Evolutionary conservation across 2,888 invertebrate species (phyloP).

Genomic region (Eumacrocentrus americanus): DNA sequence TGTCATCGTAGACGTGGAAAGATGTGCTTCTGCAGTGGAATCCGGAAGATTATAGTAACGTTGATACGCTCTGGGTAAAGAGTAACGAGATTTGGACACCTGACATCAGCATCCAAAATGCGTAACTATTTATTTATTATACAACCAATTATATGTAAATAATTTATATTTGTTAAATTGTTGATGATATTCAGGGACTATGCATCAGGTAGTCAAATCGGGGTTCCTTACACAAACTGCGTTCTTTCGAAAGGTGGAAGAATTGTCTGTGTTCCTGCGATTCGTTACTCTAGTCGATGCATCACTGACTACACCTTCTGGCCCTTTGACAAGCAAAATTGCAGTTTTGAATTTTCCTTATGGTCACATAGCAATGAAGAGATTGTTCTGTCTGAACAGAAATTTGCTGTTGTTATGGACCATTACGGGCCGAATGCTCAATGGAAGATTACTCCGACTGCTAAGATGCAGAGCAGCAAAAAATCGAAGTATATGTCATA

Average conservation of each 20-base stretch:
- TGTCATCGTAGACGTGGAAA: constrained; percentile 69
- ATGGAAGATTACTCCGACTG: constrained; percentile 65
- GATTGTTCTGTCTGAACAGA: constrained; percentile 60
- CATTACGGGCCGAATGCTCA: constrained; percentile 57
- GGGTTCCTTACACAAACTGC: constrained; percentile 60
- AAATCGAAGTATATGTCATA: constrained; percentile 64
- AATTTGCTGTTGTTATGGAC: constrained; percentile 24
- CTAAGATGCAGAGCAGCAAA: constrained; percentile 60
- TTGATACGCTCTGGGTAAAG: constrained; percentile 66
- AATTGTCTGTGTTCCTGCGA: constrained; percentile 68
- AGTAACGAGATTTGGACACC: constrained; percentile 77
- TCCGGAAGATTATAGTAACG: constrained; percentile 69
- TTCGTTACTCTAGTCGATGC: constrained; percentile 66
- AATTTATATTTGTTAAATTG: neutral
- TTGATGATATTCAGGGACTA: constrained; percentile 16
- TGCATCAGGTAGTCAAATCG: constrained; percentile 13
- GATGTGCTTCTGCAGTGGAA: constrained; percentile 79
- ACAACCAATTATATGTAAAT: neutral
- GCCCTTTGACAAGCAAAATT: constrained; percentile 72
- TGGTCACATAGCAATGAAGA: constrained; percentile 71
- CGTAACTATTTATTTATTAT: constrained; percentile 56
- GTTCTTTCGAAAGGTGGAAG: constrained; percentile 63
- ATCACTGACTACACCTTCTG: constrained; percentile 66
- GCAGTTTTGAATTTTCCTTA: constrained; percentile 68
- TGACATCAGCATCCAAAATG: constrained; percentile 74